Conservation (phyloP, 2,888 invertebrate species). For the Lithophane semibrunnea region DNA sequence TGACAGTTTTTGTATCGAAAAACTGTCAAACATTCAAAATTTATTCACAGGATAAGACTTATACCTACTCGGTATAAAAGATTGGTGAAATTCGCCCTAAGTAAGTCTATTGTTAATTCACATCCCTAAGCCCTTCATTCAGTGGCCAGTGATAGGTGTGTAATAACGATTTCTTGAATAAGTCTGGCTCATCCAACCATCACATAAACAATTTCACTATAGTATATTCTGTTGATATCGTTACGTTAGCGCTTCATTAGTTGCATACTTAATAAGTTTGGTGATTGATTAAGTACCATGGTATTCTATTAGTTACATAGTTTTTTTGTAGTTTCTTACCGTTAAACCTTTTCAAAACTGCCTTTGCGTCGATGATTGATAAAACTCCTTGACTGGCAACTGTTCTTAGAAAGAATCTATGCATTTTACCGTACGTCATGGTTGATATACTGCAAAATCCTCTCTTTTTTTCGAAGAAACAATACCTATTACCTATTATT, state of each 20-base stretch:
- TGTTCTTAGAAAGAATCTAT: slow-evolving; percentile 81
- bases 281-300: not conserved
- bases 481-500: too few relatives aligned
- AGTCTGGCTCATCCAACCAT: too few relatives aligned
- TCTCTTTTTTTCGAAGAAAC: not conserved
- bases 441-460: slow-evolving; percentile 19
- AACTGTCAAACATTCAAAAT: too few relatives aligned
- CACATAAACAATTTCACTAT: too few relatives aligned
- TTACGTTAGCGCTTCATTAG: not conserved
- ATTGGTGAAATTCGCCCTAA: too few relatives aligned
- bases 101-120: not conserved
- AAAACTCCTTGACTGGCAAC: slow-evolving; percentile 84
- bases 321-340: slow-evolving; percentile 67
- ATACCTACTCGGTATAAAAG: too few relatives aligned
- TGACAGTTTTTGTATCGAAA: too few relatives aligned
- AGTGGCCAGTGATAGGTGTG: too few relatives aligned
- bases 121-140: not conserved
- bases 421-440: slow-evolving; percentile 79
- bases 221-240: not conserved
- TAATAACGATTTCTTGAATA: not conserved
- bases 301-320: not conserved
- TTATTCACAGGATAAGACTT: too few relatives aligned
- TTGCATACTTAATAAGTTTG: not conserved
- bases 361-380: slow-evolving; percentile 73
- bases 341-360: slow-evolving; percentile 68